A percentile compares a stretch with the other conserved stretches of the same genome.
Conservation (phyloP, 2,113 vertebrate genomes). For the Gopherus evgoodei region DNA sequence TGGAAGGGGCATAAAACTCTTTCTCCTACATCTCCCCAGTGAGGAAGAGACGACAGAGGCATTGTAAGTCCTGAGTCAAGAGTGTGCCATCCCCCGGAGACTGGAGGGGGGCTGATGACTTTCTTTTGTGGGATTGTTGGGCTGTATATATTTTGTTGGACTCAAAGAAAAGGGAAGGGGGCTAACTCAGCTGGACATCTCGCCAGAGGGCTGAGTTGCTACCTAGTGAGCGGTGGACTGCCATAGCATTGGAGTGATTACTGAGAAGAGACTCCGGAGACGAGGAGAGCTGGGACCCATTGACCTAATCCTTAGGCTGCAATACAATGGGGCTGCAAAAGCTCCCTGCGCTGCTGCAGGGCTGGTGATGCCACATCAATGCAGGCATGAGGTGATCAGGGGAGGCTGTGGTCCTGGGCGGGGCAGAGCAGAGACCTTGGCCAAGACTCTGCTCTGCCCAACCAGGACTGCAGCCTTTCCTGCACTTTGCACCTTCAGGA, state of each 20-base stretch:
- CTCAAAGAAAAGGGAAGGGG: too few species aligned
- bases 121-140: neutral
- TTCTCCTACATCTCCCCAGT: too few species aligned
- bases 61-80: neutral
- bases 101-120: neutral
- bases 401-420: neutral
- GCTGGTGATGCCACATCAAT: neutral
- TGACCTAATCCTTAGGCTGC: too few species aligned
- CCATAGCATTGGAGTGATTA: neutral
- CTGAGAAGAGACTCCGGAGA: neutral
- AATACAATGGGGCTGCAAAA: too few species aligned
- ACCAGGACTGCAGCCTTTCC: neutral
- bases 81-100: too few species aligned
- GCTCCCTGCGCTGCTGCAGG: neutral
- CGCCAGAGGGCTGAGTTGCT: neutral
- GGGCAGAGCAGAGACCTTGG: neutral
- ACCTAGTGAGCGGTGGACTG: neutral
- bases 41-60: neutral
- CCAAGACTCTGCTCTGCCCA: neutral
- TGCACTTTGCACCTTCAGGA: neutral
- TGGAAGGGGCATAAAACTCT: too few species aligned
- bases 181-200: neutral
- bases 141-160: too few species aligned
- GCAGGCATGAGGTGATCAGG: neutral
- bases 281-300: too few species aligned